A percentile compares a stretch with the other conserved stretches of the same genome.
Conservation (phyloP, 1,140 invertebrate genomes). For the Apocrypta bakeri region DNA sequence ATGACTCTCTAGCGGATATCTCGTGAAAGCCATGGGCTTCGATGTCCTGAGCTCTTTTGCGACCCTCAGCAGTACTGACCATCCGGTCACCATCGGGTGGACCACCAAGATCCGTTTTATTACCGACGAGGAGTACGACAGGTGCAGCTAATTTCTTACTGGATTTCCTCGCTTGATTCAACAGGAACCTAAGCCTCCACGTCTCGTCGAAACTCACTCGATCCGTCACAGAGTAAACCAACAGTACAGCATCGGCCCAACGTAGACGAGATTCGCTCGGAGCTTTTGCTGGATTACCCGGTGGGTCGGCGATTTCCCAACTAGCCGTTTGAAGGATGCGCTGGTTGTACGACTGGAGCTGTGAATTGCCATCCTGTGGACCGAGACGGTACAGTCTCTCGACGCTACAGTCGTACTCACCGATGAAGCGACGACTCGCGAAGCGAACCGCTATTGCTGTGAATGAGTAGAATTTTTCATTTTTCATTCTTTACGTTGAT, state of each 20-base stretch:
- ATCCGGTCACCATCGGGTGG: slow-evolving; percentile 79
- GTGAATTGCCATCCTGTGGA: slow-evolving; percentile 16
- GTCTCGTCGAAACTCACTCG: slow-evolving; percentile 90
- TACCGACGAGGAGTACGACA: slow-evolving; percentile 84
- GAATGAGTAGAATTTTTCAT: no score
- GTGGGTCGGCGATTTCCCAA: slow-evolving; percentile 59
- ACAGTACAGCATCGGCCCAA: slow-evolving; percentile 89
- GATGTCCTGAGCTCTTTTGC: slow-evolving; percentile 83
- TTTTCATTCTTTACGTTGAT: no score
- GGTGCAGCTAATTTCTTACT: slow-evolving; percentile 73
- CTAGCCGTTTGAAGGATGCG: not conserved
- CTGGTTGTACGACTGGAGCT: not conserved
- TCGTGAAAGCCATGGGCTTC: slow-evolving; percentile 89
- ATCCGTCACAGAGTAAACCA: slow-evolving; percentile 90
- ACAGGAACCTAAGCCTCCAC: slow-evolving; percentile 79
- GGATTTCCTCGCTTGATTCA: slow-evolving; percentile 72
- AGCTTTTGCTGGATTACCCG: slow-evolving; percentile 43
- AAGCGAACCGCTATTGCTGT: slow-evolving; percentile 86
- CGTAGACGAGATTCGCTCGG: slow-evolving; percentile 82
- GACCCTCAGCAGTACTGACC: slow-evolving; percentile 82
- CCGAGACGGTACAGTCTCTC: slow-evolving; percentile 82
- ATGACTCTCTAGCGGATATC: slow-evolving; percentile 87
- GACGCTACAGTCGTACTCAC: slow-evolving; percentile 87
- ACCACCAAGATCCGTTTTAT: slow-evolving; percentile 84
- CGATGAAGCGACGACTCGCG: slow-evolving; percentile 87